Evolutionary conservation across 2,797 vertebrate species (phyloP).

Genomic region (Aldrovandia affinis): DNA sequence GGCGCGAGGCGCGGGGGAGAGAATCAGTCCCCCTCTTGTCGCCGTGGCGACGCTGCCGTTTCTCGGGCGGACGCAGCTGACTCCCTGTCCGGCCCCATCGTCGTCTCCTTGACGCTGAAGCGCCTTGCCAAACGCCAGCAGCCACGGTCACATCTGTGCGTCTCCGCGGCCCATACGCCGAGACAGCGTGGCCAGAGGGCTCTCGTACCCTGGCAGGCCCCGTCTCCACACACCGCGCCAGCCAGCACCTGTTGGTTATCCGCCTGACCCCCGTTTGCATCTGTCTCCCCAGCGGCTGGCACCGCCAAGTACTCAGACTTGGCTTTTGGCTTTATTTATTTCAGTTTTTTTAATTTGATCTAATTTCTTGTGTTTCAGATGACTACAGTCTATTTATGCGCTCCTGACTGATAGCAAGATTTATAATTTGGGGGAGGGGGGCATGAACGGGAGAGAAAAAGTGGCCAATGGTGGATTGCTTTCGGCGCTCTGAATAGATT

Average conservation of each 20-base stretch:
- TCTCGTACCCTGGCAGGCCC: slow-evolving; percentile 66
- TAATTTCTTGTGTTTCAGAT: neutral
- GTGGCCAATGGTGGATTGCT: slow-evolving; percentile 27
- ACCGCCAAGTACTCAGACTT: slow-evolving; percentile 75
- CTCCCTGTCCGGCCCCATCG: slow-evolving; percentile 93
- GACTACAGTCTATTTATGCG: slow-evolving; percentile 58
- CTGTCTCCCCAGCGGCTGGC: slow-evolving; percentile 70
- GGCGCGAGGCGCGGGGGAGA: neutral
- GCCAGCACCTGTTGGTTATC: slow-evolving; percentile 74
- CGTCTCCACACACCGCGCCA: slow-evolving; percentile 60
- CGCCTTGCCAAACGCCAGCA: slow-evolving; percentile 97
- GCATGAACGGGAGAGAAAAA: slow-evolving; percentile 27
- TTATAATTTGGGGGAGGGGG: neutral
- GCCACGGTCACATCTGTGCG: slow-evolving; percentile 98
- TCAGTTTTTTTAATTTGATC: no score
- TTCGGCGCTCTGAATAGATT: slow-evolving; percentile 12
- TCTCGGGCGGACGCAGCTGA: slow-evolving; percentile 87
- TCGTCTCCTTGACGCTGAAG: slow-evolving; percentile 92
- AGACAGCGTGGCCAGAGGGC: slow-evolving; percentile 68
- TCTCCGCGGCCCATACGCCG: slow-evolving; percentile 78
- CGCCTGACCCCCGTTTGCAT: slow-evolving; percentile 77
- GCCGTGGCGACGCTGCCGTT: slow-evolving; percentile 68
- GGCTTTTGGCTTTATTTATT: slow-evolving; percentile 62
- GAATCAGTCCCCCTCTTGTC: slow-evolving; percentile 63
- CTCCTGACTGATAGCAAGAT: slow-evolving; percentile 59